phyloP scores from a whole-genome alignment of 92 coral and sea anemone genomes.

The Pocillopora grandis region DNA sequence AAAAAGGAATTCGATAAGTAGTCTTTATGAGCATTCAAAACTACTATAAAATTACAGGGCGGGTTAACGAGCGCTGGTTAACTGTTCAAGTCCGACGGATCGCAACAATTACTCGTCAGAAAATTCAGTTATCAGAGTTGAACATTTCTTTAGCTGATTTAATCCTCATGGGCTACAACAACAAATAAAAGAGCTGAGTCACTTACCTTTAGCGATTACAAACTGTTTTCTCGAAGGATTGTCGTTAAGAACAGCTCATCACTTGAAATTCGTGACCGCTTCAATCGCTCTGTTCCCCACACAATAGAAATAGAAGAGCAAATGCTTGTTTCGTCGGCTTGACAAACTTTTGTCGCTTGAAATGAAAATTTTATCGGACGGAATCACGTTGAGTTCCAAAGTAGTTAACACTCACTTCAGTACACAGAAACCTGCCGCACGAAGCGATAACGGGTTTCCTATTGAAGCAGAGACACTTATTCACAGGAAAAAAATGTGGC shows the following conservation, averaged over 20 bases:
- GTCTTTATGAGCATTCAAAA: neutral
- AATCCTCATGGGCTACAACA: neutral
- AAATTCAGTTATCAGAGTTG: neutral
- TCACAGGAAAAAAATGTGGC: conserved; percentile 13
- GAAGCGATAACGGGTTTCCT: neutral
- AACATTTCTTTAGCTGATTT: neutral
- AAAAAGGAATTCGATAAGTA: conserved; percentile 14
- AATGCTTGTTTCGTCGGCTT: neutral
- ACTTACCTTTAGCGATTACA: conserved; percentile 26
- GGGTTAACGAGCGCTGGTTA: neutral
- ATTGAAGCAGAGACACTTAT: neutral
- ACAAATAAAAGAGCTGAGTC: neutral
- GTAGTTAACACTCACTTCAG: conserved; percentile 8
- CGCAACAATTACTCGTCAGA: neutral
- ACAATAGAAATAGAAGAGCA: neutral
- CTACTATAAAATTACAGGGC: conserved; percentile 8
- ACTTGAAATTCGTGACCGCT: conserved; percentile 19
- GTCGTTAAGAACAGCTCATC: conserved; percentile 21
- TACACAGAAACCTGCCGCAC: neutral
- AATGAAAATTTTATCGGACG: conserved; percentile 24
- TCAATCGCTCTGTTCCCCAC: neutral
- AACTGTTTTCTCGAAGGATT: conserved; percentile 11
- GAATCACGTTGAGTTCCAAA: conserved; percentile 30
- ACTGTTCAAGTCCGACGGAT: neutral
- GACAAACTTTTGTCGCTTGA: neutral